Evolutionary conservation across 2,888 invertebrate genomes (phyloP), one percentile per base, ranked within the genome.

Genomic region (Drosophila nr. medialis): DNA sequence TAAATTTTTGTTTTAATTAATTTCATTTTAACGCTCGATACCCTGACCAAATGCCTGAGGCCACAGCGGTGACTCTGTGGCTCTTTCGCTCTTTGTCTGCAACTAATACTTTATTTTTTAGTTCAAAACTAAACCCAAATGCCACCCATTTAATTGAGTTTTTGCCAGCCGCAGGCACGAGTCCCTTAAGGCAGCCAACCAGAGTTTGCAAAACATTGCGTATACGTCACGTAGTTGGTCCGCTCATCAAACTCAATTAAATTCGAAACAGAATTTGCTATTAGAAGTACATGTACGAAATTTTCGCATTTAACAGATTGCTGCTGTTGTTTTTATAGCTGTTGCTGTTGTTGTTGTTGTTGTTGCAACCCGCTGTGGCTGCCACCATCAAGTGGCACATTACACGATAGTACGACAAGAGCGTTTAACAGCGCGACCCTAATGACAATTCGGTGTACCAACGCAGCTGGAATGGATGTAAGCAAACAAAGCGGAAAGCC

Each of bases 1-100:
- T 42, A 59, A 66, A 74, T 68, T 77, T 86, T 83, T 68, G 80
- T 58, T 83, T 89, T 88, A 86, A 90, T 86, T 88, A 86, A 86
- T 89, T 85, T 85, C 65, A 72, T 88, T 85, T 83, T 71, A 67
- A 75, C 80, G 80, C 74, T 62, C 48, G 50, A 61, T 61, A 50
- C 73, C 50, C 61, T 56, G 69, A 63, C 69, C 64, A 79, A 76
- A 56, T 55, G 63, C 77, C 71, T 15, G 63, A 29, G 58, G 56
- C 61, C 27, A 15, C 49, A 45, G 29, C n/a, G n/a, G 24, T 58
- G 70, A 66, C 40, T 21, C 21, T 40, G 21, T 30, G 24, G 30
- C 13, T 21, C 61, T 15, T 40, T 36, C 15, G 24, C 13, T 36
- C 38, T 48, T 24, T 48, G 24, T 48, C 15, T 63, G 36, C 65